Evolutionary conservation across 1,140 invertebrate species (phyloP), one percentile per base, ranked within the genome.

Genomic region (Bombus sibiricus): DNA sequence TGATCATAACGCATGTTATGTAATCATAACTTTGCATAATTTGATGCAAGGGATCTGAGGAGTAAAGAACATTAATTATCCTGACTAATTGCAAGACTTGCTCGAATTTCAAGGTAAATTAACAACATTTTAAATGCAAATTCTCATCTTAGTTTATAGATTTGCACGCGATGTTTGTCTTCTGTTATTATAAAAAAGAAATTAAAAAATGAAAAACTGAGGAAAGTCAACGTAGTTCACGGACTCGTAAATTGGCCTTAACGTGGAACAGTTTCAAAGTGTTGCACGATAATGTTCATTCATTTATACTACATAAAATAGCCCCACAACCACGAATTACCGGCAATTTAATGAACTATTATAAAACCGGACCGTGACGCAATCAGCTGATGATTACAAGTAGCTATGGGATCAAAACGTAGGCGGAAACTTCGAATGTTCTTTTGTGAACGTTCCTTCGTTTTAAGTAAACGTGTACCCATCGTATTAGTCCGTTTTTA

Each of bases 291-390:
- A 84, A 79, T 84, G 68, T 78, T 83, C 82, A 83, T 83, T 83
- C 82, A 80, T 84, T 84, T 79, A 79, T 84, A 79, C 53, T 84
- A 79, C n/a, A 85, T 85, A 85, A 85, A 85, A 85, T 80, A 85
- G 37, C 83, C 83, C 83, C 76, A 71, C 83, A 72, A 84, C 68
- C 34, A 85, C 76, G 57, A 85, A 85, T 85, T 85, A 85, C 83
- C 83, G 83, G 83, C 77, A 80, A 85, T 85, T 85, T 85, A 85
- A 85, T 85, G 83, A 85, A 80, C 77, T 80, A 84, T 84, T 79
- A 85, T 85, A 80, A 77, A 85, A 79, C 66, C 76, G 43, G 41
- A 79, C 43, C 68, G 77, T 85, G 83, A 85, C 83, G 83, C 83
- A 85, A 85, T 85, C 83, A 72, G 83, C 41, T 47, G 83, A 85